Evolutionary conservation across 2,113 vertebrate species (phyloP).

Genomic region (Tachysurus fulvidraco): DNA sequence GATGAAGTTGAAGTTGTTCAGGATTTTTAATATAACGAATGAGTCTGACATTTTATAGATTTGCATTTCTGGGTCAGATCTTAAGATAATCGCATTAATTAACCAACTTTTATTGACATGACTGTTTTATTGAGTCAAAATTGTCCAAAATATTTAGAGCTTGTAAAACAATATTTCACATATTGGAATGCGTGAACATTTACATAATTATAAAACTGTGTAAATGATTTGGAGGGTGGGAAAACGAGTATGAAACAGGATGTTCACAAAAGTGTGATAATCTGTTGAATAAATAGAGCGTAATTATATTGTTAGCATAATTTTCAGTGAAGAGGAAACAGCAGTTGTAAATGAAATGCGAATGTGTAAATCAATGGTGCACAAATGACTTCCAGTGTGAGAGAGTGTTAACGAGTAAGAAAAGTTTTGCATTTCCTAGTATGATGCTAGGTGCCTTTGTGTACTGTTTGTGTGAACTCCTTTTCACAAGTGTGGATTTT

Average conservation of each 20-base stretch:
- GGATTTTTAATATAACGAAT: not conserved
- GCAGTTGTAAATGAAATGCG: not conserved
- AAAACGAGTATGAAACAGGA: not conserved
- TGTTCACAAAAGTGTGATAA: not conserved
- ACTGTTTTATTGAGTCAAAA: not conserved
- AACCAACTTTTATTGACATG: not conserved
- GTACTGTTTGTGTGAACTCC: not conserved
- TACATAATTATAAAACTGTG: not conserved
- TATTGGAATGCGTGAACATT: not conserved
- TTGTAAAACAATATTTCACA: not conserved
- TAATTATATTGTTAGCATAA: not conserved
- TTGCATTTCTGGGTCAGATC: not conserved
- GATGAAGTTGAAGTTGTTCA: not conserved
- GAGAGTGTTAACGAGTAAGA: not conserved
- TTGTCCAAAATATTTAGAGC: not conserved
- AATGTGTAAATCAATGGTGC: not conserved
- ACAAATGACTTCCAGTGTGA: not conserved
- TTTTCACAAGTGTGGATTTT: not conserved
- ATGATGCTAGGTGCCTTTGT: not conserved
- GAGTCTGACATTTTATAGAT: not conserved
- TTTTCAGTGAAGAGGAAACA: not conserved
- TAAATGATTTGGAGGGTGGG: not conserved
- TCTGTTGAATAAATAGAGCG: not conserved
- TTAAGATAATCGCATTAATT: not conserved
- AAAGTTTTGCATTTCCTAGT: not conserved